Evolutionary conservation across 1,140 invertebrate genomes (phyloP), one percentile per base, ranked within the genome.

Genomic region (Chironomus tepperi): DNA sequence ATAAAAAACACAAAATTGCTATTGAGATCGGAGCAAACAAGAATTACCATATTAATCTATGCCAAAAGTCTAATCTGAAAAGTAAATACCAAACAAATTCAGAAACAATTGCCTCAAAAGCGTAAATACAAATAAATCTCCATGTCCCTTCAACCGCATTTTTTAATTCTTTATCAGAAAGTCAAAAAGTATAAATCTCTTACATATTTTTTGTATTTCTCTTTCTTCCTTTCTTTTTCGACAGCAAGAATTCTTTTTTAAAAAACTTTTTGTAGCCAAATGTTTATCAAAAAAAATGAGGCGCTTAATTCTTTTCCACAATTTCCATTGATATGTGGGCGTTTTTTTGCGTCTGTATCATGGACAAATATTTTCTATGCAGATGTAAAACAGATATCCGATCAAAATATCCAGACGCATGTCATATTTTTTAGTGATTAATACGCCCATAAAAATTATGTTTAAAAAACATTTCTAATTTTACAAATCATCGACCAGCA

Each of bases 401-500:
- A 34, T 34, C 10, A 15, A 15, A 57, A 57, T 15, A 57, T 57
- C 47, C 47, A 57, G 47, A 57, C 47, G 47, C 47, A 57, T 57
- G 47, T 57, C 47, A 57, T 47, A 9, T 10, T 57, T 34, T 34
- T 34, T 34, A 12, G n/a, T n/a, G 47, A 57, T 57, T n/a, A 57
- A 57, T 57, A 57, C 47, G 47, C 47, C 47, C 47, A 57, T 57
- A 57, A 57, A 57, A 57, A 15, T 57, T 57, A n/a, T 57, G 47
- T 57, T 57, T 57, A n/a, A n/a, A 34, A 57, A 57, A 57, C 12
- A 57, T 57, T 57, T 57, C 47, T 57, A n/a, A 9, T 57, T 57
- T 57, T 57, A 57, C 47, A 57, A 57, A 57, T 57, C 47, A 57
- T 57, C 47, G n/a, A 57, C 43, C 47, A 57, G 47, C 47, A 57